Percentiles rank a stretch among this genome's conserved stretches.
Conservation (phyloP, 2,797 vertebrate genomes). For the Percopsis omiscomaycus region DNA sequence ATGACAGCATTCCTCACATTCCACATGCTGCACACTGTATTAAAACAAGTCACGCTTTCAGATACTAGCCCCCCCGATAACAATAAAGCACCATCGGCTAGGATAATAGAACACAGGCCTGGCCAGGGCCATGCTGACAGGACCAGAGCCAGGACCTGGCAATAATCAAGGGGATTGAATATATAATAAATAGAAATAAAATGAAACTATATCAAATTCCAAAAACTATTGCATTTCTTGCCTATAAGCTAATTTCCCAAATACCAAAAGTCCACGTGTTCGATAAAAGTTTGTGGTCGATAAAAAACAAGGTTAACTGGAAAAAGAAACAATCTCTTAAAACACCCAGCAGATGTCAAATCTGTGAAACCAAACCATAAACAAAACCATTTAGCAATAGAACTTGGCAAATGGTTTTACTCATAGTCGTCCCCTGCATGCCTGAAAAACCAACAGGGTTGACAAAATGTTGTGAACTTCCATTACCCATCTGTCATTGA, state of each 20-base stretch:
- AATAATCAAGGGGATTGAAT: conserved; percentile 40
- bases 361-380: conserved; percentile 14
- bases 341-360: conserved; percentile 27
- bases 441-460: neutral
- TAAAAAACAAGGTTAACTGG: neutral
- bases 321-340: conserved; percentile 22
- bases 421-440: neutral
- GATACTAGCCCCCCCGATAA: conserved; percentile 63
- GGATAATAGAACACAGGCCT: conserved; percentile 71
- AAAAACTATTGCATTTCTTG: neutral
- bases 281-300: neutral
- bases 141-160: conserved; percentile 60
- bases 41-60: conserved; percentile 67
- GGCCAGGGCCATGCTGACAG: conserved; percentile 66
- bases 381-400: conserved; percentile 23
- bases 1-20: conserved; percentile 74
- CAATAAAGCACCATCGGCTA: conserved; percentile 68
- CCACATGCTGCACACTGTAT: conserved; percentile 61
- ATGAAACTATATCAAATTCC: neutral
- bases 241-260: conserved; percentile 14
- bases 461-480: neutral
- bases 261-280: neutral
- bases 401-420: neutral
- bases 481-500: no score
- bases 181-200: conserved; percentile 32